Base-by-base conservation (phyloP, 2,113 vertebrate species). In the Engraulis encrasicolus region DNA sequence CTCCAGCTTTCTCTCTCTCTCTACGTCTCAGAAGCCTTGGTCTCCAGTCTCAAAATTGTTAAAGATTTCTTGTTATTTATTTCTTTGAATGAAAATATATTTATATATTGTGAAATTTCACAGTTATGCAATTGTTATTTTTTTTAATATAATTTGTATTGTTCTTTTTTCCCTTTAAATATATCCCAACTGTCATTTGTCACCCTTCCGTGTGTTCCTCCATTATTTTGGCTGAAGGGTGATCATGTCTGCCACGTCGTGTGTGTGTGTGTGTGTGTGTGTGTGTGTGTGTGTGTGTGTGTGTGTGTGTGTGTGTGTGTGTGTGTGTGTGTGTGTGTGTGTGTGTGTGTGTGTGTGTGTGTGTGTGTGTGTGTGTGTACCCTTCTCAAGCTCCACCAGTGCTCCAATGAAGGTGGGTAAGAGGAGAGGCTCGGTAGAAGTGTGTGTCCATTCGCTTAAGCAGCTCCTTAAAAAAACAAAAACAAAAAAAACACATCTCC, bases 11-110 rank as follows among this genome's bases (percentile, higher is more conserved):
- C n/a, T n/a, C n/a, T n/a, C n/a, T 85, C 79, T 87, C 54, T 85
- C 18, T 88, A 92, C 90, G 92, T 89, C 87, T 92, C 89, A 92
- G 89, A 91, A 78, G 78, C 87, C 87, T 87, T 92, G 89, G 87
- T 91, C 93, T 90, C 90, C 86, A 91, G 89, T 92, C 91, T 88
- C 87, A 92, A 89, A 90, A 87, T 91, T 79, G 48, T 90, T 92
- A 93, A 94, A 95, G 93, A 94, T 91, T 94, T 90, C 92, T 93
- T 92, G 94, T 95, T 95, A 95, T 95, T 95, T 94, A 95, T 94
- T 95, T 94, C 89, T 95, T 93, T 93, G 92, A 94, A 94, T 94
- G 94, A 95, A 95, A 95, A 95, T 95, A 95, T 95, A 95, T 95
- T 94, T 94, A 93, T 95, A 95, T 95, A 94, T 95, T 93, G 93